Base-by-base conservation (phyloP, 1,140 invertebrate species). In the Yoshiicerus persimilis region DNA sequence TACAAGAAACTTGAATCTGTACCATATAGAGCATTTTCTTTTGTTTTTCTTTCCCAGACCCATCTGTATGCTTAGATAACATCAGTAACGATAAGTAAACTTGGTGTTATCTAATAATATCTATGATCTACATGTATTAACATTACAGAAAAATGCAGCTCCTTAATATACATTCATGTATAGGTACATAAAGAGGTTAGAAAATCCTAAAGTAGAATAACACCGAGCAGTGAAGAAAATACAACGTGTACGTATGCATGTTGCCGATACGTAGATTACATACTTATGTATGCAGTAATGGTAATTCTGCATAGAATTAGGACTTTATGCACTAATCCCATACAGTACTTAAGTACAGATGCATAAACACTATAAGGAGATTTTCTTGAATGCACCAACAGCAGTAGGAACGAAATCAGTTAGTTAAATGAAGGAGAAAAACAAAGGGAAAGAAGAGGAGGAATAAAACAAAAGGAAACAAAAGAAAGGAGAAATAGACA, bases 401-500 rank as follows among this genome's bases (percentile, higher is more conserved):
- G 47, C 47, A 56, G 47, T 56, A 56, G 41, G 16, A 16, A 56
- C 16, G 20, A 56, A 56, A 56, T 56, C 75, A 36, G 47, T 83
- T 30, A 32, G 86, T 34, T 39, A 83, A 47, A 56, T 47, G 75
- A 87, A 27, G 83, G 27, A 41, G 86, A 87, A 87, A 86, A 39
- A 56, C 80, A 80, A 62, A 30, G 80, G 41, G 80, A 30, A 34
- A 83, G 41, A 62, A 87, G 56, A 80, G 39, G 83, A 34, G 66
- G 39, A 41, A 34, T 38, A 38, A 39, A 83, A 66, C 56, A 86
- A 66, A 56, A 38, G 30, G 56, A 66, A 66, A 86, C 39, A 62
- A 62, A 56, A 87, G 34, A 30, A 75, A 62, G 25, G 32, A 83
- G 16, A 83, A 25, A 36, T 83, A 83, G 32, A 83, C 27, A 83